Conservation (phyloP, 1,140 invertebrate species). For the Andricus grossulariae region DNA sequence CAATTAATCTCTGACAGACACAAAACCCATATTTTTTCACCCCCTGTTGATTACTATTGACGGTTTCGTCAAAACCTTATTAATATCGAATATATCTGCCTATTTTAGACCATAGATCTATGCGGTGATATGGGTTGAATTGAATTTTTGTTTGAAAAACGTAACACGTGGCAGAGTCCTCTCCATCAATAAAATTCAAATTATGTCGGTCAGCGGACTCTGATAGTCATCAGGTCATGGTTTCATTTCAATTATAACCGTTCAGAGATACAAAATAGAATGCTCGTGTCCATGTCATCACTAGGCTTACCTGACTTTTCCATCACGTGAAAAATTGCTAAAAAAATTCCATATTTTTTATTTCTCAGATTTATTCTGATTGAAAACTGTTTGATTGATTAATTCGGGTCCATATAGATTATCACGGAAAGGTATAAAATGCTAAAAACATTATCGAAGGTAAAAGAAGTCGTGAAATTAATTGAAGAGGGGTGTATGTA, state of each 20-base stretch:
- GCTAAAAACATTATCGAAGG: no score
- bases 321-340: no score
- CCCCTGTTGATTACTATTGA: background rate
- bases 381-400: no score
- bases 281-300: background rate
- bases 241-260: constrained; percentile 17
- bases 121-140: background rate
- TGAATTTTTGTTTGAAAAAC: constrained; percentile 26
- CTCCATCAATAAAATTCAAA: constrained; percentile 16
- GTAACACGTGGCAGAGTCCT: constrained; percentile 1
- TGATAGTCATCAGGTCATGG: constrained; percentile 8
- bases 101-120: background rate
- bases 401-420: no score
- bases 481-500: no score
- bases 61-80: constrained; percentile 3
- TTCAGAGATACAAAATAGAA: background rate
- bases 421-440: no score
- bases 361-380: no score
- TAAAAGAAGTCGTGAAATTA: no score
- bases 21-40: no score
- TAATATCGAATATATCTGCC: background rate
- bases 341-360: no score
- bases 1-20: no score
- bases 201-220: background rate
- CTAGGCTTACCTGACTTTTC: no score